Percentiles rank a stretch among this genome's conserved stretches.
Evolutionary conservation across 2,797 vertebrate genomes (phyloP).

Genomic region (Clarias fuscus): DNA sequence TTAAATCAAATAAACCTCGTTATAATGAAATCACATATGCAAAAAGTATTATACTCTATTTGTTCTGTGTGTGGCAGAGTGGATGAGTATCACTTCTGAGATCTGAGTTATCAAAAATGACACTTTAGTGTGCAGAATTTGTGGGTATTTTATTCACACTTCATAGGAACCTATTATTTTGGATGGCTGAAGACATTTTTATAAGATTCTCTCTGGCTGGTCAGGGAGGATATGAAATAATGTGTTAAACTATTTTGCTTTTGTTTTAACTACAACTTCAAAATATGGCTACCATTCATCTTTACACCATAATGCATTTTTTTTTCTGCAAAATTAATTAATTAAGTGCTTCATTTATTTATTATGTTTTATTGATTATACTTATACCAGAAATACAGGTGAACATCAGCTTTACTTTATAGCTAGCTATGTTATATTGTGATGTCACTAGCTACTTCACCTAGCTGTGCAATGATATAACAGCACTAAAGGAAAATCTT

Average conservation of each 20-base stretch:
- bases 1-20: background rate
- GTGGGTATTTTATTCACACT: background rate
- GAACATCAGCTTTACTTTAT: background rate
- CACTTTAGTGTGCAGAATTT: background rate
- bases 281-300: background rate
- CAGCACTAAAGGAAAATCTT: background rate
- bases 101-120: background rate
- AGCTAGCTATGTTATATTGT: background rate
- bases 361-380: no score
- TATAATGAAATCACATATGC: slow-evolving; percentile 5
- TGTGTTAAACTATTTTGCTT: background rate
- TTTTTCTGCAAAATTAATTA: background rate
- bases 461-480: background rate
- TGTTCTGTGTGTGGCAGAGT: background rate
- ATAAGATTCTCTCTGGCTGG: background rate
- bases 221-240: background rate
- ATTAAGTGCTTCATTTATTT: no score
- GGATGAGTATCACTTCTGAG: background rate
- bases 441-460: background rate
- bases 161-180: background rate
- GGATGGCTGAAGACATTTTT: background rate
- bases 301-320: background rate
- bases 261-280: background rate
- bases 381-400: background rate
- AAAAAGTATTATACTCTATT: background rate